A percentile compares a stretch with the other conserved stretches of the same genome.
phyloP scores from a whole-genome alignment of 2,113 vertebrate genomes.

The Sturnira hondurensis region DNA sequence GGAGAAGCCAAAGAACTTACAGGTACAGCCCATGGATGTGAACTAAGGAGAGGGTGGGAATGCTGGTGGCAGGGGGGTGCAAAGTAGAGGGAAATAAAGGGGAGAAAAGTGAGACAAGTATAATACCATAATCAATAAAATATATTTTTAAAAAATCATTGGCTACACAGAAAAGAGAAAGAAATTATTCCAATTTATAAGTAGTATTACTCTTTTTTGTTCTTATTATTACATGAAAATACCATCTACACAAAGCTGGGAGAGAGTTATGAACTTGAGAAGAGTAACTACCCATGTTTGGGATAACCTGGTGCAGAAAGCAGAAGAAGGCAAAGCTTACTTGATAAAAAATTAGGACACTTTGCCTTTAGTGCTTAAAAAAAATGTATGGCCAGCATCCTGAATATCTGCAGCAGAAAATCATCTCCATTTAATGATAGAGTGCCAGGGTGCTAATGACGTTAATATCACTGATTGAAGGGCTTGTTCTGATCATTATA shows the following conservation, averaged over 20 bases:
- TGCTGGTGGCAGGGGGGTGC: too few species aligned
- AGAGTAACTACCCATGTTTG: neutral
- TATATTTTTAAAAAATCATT: too few species aligned
- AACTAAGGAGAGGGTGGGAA: too few species aligned
- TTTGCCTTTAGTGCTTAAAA: slow-evolving; percentile 39
- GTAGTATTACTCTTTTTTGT: neutral
- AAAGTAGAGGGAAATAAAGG: too few species aligned
- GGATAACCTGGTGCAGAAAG: neutral
- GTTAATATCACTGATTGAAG: slow-evolving; percentile 45
- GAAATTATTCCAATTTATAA: neutral
- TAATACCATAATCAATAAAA: too few species aligned
- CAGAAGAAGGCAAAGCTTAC: neutral
- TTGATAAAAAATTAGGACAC: neutral
- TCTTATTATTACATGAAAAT: neutral
- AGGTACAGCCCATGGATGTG: too few species aligned
- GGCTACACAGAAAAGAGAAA: too few species aligned
- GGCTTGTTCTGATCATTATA: slow-evolving; percentile 36
- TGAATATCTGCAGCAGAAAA: slow-evolving; percentile 19
- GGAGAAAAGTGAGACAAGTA: too few species aligned
- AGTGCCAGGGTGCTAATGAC: neutral
- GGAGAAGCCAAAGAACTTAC: too few species aligned
- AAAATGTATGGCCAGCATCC: slow-evolving; percentile 11
- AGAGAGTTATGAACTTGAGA: neutral
- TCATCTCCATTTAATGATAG: slow-evolving; percentile 15
- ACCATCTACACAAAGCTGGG: neutral